Base-by-base conservation (phyloP, 1,140 invertebrate genomes). In the Habropoda laboriosa region DNA sequence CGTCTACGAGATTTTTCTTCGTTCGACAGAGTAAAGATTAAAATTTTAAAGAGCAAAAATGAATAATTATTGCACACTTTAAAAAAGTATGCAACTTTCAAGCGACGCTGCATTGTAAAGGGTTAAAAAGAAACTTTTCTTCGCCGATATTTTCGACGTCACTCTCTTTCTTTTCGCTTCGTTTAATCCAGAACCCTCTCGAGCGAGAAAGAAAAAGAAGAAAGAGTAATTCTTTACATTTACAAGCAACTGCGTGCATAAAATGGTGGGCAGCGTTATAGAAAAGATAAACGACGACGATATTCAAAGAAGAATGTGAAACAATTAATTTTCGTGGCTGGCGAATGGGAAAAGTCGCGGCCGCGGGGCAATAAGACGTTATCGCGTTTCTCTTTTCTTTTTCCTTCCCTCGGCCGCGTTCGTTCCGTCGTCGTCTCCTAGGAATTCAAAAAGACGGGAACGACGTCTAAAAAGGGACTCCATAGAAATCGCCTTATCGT, bases 401-500 rank as follows among this genome's bases (percentile, higher is more conserved):
- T 30, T 32, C 7, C 13, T 68, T 16, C 57, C 2, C 18, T 21
- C 21, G 40, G 35, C 40, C 24, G 21, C 40, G 45, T 79, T 79
- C 66, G n/a, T n/a, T n/a, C n/a, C n/a, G n/a, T n/a, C 64, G 47
- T 55, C 55, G 57, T 18, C 77, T 53, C 57, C 38, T 38, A 45
- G 74, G 67, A 70, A 78, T 83, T 78, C 79, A 67, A 81, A 82
- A 55, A 71, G 53, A 64, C 63, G 73, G 72, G 71, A 61, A 75
- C 63, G 57, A 58, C 10, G 57, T 40, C 4, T 13, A 68, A 60
- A 76, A 77, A 74, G 57, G 75, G 45, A 51, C n/a, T 60, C 47
- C 83, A 68, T 70, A 83, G 77, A 80, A 82, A 71, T 82, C 73
- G 84, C 73, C 64, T 80, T 82, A 86, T 86, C 85, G 83, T 77